A percentile compares a stretch with the other conserved stretches of the same genome.
These are phyloP conservation scores for Neotragus moschatus DNA, from an alignment of 2,113 vertebrate genomes.

Conservation along the genomic window DNA sequence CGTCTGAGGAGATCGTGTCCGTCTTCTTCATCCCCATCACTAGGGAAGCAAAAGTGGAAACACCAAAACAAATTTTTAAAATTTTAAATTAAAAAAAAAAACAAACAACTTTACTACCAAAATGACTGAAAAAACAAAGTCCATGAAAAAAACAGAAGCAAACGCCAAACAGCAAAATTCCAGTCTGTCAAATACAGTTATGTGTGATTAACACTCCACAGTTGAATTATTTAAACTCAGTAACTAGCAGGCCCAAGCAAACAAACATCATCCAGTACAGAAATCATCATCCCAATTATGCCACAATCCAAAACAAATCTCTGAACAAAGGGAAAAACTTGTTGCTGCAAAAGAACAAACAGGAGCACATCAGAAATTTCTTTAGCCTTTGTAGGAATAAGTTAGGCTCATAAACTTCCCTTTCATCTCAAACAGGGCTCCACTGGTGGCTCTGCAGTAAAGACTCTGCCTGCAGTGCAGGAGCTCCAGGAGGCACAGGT, in stretches of 20 bases:
- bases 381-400: neutral
- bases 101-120: neutral
- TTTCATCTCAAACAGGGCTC: neutral
- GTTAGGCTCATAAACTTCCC: neutral
- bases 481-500: neutral
- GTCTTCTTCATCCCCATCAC: neutral
- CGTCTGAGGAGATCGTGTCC: neutral
- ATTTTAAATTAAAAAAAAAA: neutral
- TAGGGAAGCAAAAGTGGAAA: neutral
- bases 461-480: neutral
- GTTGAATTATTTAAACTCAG: neutral
- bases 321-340: neutral
- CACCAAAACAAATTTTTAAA: neutral
- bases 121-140: neutral
- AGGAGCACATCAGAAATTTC: slow-evolving; percentile 28
- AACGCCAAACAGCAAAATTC: neutral
- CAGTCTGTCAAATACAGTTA: slow-evolving; percentile 35
- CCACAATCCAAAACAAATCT: slow-evolving; percentile 15
- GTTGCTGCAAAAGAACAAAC: slow-evolving; percentile 14
- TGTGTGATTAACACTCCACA: neutral
- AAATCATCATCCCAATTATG: neutral
- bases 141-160: neutral
- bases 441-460: neutral
- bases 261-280: neutral
- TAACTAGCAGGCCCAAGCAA: neutral